phyloP scores from a whole-genome alignment of 2,113 vertebrate genomes.

The Mus spicilegus region DNA sequence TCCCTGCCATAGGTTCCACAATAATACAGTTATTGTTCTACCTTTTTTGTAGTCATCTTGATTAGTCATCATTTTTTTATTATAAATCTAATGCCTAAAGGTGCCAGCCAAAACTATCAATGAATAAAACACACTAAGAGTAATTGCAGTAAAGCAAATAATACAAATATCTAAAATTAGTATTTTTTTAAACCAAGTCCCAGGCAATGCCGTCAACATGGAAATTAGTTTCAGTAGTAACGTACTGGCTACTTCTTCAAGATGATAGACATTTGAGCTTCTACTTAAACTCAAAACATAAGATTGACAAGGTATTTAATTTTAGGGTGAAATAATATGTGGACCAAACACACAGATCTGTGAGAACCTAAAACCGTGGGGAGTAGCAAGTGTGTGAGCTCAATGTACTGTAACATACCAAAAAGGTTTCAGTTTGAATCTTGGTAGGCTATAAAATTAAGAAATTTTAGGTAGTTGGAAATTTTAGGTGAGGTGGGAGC shows the following conservation, averaged over 20 bases:
- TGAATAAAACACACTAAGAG: not conserved
- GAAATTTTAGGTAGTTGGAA: not conserved
- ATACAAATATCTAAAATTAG: not conserved
- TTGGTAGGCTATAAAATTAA: not conserved
- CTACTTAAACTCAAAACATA: not conserved
- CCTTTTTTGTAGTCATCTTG: not conserved
- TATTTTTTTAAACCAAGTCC: not conserved
- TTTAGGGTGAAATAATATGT: not conserved
- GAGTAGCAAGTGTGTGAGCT: not conserved
- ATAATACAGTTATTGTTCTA: not conserved
- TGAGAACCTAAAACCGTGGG: not conserved
- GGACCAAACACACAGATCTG: not conserved
- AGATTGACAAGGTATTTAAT: not conserved
- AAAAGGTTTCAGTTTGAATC: not conserved
- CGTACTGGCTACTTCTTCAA: not conserved
- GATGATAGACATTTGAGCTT: not conserved
- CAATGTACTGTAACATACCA: not conserved
- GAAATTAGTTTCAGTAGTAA: not conserved
- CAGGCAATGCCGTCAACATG: not conserved
- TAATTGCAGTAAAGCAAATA: not conserved
- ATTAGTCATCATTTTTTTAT: not conserved
- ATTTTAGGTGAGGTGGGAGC: not conserved
- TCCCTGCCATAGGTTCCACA: not conserved
- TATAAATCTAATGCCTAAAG: slow-evolving; percentile 7
- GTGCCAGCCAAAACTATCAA: not conserved